Percentiles rank a stretch among this genome's conserved stretches.
These are phyloP conservation scores for Stegostoma tigrinum DNA, from an alignment of 2,113 vertebrate genomes.

Conservation along the genomic window DNA sequence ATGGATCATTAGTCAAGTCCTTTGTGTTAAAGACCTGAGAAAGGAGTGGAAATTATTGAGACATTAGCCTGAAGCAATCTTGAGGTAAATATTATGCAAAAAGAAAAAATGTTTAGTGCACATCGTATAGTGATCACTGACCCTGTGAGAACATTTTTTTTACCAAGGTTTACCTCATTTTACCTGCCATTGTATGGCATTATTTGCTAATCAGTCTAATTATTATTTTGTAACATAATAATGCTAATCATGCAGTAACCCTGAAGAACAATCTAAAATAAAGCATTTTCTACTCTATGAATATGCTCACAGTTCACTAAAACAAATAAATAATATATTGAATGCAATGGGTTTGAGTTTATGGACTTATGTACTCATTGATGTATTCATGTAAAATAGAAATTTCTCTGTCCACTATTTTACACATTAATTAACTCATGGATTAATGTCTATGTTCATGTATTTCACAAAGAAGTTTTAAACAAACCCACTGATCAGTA, in stretches of 20 bases:
- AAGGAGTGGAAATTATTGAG: conserved; percentile 99
- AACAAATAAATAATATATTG: background rate
- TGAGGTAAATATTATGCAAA: conserved; percentile 99
- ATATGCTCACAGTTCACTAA: background rate
- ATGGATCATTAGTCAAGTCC: conserved; percentile 99
- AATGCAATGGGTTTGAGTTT: background rate
- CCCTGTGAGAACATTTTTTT: conserved; percentile 22
- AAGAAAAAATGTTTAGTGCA: conserved; percentile 65
- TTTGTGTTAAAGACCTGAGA: conserved; percentile 99
- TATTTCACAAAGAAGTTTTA: background rate
- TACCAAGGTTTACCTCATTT: conserved; percentile 15
- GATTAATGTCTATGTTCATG: background rate
- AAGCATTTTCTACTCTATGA: background rate
- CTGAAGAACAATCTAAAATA: conserved; percentile 14
- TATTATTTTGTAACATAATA: background rate
- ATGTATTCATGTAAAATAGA: background rate
- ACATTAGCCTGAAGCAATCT: conserved; percentile 99
- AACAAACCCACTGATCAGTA: background rate
- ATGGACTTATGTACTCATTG: background rate
- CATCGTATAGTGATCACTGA: conserved; percentile 64
- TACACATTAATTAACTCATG: background rate
- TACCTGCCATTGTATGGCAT: background rate
- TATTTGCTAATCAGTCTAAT: conserved; percentile 14
- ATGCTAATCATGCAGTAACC: background rate
- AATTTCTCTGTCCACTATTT: background rate